Conservation (phyloP, 2,888 invertebrate genomes). For the Dorcus parallelipipedus region DNA sequence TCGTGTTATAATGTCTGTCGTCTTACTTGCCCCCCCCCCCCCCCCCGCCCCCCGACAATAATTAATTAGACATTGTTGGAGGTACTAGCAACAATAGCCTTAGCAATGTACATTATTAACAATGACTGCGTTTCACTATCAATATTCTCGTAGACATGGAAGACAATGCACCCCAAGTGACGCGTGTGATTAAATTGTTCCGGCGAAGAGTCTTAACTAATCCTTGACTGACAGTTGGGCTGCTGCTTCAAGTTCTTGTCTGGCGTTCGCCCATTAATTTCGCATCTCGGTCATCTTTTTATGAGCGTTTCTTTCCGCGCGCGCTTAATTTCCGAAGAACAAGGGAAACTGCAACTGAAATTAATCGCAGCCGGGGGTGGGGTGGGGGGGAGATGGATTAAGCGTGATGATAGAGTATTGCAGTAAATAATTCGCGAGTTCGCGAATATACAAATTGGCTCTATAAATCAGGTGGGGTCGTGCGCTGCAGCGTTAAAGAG, state of each 20-base stretch:
- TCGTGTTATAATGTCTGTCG: too few species aligned
- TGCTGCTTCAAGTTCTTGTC: conserved; percentile 8
- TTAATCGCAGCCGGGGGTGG: too few species aligned
- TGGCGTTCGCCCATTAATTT: background rate
- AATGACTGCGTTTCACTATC: conserved; percentile 4
- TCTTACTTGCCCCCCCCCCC: too few species aligned
- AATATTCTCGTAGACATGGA: conserved; percentile 2
- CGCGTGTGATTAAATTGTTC: conserved; percentile 25
- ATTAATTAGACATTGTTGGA: conserved; percentile 8
- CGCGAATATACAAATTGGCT: background rate
- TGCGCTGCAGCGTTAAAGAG: background rate
- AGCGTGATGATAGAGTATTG: too few species aligned
- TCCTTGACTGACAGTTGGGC: conserved; percentile 20
- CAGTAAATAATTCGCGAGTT: background rate
- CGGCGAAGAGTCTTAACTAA: conserved; percentile 13
- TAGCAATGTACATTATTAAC: background rate
- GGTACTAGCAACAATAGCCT: conserved; percentile 5
- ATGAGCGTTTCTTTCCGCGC: too few species aligned
- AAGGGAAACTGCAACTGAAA: too few species aligned
- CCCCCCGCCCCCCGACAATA: background rate
- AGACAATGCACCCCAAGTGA: conserved; percentile 14
- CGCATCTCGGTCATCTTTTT: background rate
- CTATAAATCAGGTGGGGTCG: background rate
- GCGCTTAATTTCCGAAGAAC: too few species aligned
- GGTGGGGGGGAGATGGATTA: too few species aligned